A percentile compares a stretch with the other conserved stretches of the same genome.
These are phyloP conservation scores for Montifringilla adamsi DNA, from an alignment of 2,113 vertebrate genomes.

Conservation along the genomic window DNA sequence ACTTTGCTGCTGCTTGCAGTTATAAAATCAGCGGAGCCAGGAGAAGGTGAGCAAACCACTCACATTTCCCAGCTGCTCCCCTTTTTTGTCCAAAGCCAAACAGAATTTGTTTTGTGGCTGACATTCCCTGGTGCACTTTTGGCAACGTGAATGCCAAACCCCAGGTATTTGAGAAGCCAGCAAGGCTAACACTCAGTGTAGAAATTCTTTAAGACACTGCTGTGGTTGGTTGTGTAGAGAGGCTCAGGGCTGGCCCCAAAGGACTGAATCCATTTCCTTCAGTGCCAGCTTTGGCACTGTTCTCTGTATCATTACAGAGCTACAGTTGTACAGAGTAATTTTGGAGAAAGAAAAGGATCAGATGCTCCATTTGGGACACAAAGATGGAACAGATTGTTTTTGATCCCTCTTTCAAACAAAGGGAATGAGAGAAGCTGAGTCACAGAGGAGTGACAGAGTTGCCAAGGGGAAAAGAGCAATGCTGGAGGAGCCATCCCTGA, in stretches of 20 bases:
- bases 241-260: not conserved
- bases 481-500: not conserved
- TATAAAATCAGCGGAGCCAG: not conserved
- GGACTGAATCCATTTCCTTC: not conserved
- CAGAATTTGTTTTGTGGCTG: not conserved
- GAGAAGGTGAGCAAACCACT: not conserved
- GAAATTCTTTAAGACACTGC: not conserved
- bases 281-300: not conserved
- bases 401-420: not conserved
- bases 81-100: not conserved
- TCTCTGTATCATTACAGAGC: not conserved
- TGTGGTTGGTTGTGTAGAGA: not conserved
- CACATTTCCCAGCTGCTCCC: not conserved
- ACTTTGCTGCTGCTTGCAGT: not conserved
- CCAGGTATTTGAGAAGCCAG: not conserved
- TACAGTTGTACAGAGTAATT: not conserved
- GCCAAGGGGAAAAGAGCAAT: not conserved
- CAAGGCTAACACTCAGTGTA: not conserved
- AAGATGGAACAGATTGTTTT: slow-evolving; percentile 10
- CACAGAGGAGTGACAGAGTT: fast-evolving
- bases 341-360: not conserved
- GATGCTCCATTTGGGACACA: not conserved
- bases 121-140: not conserved
- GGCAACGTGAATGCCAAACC: not conserved
- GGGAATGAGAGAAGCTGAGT: not conserved